A percentile compares a stretch with the other conserved stretches of the same genome.
These are phyloP conservation scores for Polyommatus icarus DNA, from an alignment of 2,888 invertebrate genomes.

Conservation along the genomic window DNA sequence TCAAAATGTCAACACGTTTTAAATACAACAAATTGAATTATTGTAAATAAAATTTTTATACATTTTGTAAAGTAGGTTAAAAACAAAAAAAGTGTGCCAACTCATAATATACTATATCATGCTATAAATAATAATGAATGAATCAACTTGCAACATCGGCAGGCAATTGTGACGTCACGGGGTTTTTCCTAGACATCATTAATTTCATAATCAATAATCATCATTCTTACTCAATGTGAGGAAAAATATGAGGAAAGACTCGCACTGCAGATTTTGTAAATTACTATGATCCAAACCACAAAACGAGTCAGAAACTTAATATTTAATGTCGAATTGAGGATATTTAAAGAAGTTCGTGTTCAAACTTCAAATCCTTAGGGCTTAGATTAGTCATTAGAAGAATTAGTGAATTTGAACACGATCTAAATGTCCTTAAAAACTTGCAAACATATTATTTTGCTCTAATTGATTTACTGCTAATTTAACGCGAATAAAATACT, in stretches of 20 bases:
- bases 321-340: too few relatives aligned
- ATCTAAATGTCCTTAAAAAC: too few relatives aligned
- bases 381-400: too few relatives aligned
- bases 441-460: too few relatives aligned
- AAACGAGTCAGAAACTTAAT: too few relatives aligned
- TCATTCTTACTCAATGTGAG: background rate
- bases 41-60: slow-evolving; percentile 2
- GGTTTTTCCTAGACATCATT: background rate
- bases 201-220: background rate
- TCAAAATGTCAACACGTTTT: slow-evolving; percentile 16
- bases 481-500: background rate
- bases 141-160: background rate
- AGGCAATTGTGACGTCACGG: background rate
- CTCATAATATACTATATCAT: background rate
- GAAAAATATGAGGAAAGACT: background rate
- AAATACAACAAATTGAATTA: slow-evolving; percentile 21
- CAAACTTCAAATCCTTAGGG: too few relatives aligned
- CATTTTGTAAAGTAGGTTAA: slow-evolving; percentile 18
- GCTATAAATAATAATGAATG: background rate
- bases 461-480: too few relatives aligned
- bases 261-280: too few relatives aligned
- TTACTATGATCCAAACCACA: too few relatives aligned
- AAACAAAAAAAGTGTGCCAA: slow-evolving; percentile 26
- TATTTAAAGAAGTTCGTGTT: too few relatives aligned
- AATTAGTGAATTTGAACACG: too few relatives aligned